A percentile compares a stretch with the other conserved stretches of the same genome.
Evolutionary conservation across 2,797 vertebrate species (phyloP).

Genomic region (Sebastes reedi): DNA sequence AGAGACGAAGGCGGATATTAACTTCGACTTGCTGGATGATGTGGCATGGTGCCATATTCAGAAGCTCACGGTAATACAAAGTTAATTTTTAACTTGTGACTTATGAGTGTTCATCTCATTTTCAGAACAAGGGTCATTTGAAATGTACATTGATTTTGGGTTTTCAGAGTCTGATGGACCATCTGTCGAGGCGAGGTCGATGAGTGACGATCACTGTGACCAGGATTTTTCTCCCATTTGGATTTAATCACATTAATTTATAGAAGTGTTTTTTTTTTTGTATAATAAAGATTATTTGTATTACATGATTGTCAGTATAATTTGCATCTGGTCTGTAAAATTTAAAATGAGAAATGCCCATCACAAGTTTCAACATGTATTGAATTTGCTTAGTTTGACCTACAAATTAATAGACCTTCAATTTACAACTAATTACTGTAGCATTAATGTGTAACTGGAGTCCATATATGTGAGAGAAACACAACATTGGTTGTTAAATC

Average conservation of each 20-base stretch:
- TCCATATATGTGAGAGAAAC: neutral
- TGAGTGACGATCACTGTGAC: neutral
- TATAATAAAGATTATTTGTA: conserved; percentile 53
- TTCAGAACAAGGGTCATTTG: neutral
- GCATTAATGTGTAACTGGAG: neutral
- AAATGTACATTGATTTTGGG: neutral
- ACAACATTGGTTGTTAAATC: neutral
- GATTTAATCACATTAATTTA: neutral
- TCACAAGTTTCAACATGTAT: neutral
- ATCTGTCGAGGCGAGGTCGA: conserved; percentile 61
- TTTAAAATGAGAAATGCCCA: neutral
- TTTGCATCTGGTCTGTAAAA: neutral
- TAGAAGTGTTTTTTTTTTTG: neutral
- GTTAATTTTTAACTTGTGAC: neutral
- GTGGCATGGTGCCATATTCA: conserved; percentile 85
- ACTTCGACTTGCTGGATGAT: conserved; percentile 83
- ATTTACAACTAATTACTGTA: neutral
- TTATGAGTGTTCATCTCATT: neutral
- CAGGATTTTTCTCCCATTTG: neutral
- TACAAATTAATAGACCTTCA: neutral
- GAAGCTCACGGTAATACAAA: conserved; percentile 80
- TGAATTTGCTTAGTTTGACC: too few relatives aligned
- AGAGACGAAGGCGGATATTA: conserved; percentile 81
- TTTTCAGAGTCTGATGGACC: conserved; percentile 75
- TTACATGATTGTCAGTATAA: neutral